Base-by-base conservation (phyloP, 2,888 invertebrate species). In the Mimas tiliae region DNA sequence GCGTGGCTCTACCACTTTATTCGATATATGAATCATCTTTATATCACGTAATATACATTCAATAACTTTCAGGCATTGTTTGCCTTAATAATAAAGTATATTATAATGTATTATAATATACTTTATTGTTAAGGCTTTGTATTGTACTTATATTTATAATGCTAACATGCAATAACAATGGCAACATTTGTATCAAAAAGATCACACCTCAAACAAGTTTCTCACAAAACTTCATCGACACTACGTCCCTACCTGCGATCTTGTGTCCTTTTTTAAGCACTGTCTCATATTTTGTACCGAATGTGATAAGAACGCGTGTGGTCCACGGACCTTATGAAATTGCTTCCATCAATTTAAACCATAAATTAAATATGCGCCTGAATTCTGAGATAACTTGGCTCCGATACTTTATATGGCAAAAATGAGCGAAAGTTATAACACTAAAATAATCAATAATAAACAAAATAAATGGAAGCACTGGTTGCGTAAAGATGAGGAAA, bases 271-370 rank as follows among this genome's bases (percentile, higher is more conserved):
- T 50, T 58, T 58, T 42, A 1, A 58, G 38, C 38, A 3, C 34
- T 9, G 16, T 8, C 38, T 38, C 58, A 38, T 58, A 58, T 58
- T 42, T 58, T 38, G 38, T 58, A 42, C 58, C 0, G 55, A 16
- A 55, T 11, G 38, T 58, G 42, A 42, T 58, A 58, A 55, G 55
- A 55, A 2, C 19, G 58, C 19, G 58, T 58, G 58, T 58, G 58
- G 58, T 58, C 58, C 42, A 9, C 12, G 42, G 6, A n/a, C 11
- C 27, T 58, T 42, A 58, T 58, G 19, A 42, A 55, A 34, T 19
- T 42, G 38, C 55, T 16, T 16, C 38, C 55, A 55, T 58, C 42
- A 58, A 58, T 58, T 58, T 58, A 21, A 58, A 19, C 8, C 19
- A 58, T 58, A 38, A 34, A 55, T 55, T 38, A 55, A 55, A 42